Evolutionary conservation across 2,888 invertebrate genomes (phyloP).

Genomic region (Acanthopleura granulata): DNA sequence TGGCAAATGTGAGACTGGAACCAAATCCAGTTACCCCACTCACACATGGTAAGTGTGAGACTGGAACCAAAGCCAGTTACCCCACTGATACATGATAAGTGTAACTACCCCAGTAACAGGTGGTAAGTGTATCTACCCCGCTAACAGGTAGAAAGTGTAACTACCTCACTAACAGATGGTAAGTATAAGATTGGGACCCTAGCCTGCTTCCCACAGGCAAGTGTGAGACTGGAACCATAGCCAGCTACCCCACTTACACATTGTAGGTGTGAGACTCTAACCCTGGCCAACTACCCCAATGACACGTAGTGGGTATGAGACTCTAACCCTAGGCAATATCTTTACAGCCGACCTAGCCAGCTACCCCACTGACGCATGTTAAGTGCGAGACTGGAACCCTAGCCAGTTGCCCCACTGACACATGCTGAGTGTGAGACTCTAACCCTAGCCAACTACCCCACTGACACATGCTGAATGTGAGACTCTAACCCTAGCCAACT

Average conservation of each 20-base stretch:
- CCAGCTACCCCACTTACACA: constrained; percentile 68
- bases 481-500: too few species aligned
- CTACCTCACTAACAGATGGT: constrained; percentile 68
- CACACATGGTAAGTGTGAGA: too few species aligned
- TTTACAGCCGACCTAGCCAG: too few species aligned
- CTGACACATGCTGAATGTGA: constrained; percentile 62
- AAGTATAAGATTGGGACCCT: constrained; percentile 55
- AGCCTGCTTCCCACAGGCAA: constrained; percentile 67
- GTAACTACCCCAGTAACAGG: constrained; percentile 64
- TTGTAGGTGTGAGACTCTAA: constrained; percentile 57
- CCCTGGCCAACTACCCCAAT: constrained; percentile 65
- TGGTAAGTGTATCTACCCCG: constrained; percentile 63
- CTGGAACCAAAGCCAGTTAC: too few species aligned
- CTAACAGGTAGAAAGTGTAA: too few species aligned
- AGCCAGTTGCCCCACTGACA: constrained; percentile 37
- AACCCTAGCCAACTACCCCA: constrained; percentile 64
- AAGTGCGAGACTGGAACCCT: too few species aligned
- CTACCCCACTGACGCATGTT: too few species aligned
- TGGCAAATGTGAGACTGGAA: constrained; percentile 50
- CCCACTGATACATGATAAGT: too few species aligned
- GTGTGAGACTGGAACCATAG: constrained; percentile 55
- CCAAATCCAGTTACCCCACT: too few species aligned
- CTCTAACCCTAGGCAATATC: background rate
- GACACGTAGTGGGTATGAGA: constrained; percentile 30
- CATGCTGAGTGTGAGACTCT: constrained; percentile 62